Evolutionary conservation across 2,797 vertebrate species (phyloP), one percentile per base, ranked within the genome.

Genomic region (Naso thynnoides): DNA sequence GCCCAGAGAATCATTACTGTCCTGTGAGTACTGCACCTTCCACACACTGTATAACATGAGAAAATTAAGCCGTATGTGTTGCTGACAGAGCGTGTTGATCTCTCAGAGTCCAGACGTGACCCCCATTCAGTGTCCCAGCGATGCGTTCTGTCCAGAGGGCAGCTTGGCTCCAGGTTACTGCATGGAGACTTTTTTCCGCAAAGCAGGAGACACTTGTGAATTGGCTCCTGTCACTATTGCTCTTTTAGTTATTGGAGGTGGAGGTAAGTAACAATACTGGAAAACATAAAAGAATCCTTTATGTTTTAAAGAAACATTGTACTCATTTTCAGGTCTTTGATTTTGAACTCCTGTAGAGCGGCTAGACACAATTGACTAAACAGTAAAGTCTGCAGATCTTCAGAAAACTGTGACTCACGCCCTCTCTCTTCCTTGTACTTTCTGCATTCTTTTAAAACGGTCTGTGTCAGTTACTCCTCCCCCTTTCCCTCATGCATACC

Each of bases 1-100:
- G 96, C 78, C 96, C 96, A n/a, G 93, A 96, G 76, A 93, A 94
- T 45, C 93, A 97, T 91, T 98, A 97, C 93, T 98, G 96, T 65
- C 96, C 96, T 3, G 96, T 97, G 90, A 96, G 96, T 90, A 6
- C 38, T 3, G 18, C 44, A 10, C 27, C 55, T 7, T 26, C 7
- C 53, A 18, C 23, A 15, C 23, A 21, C 23, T 18, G 42, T 4
- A 13, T 19, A 11, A 36, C 16, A 21, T 8, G 18, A 66, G 8
- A 38, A 53, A 47, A 57, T 24, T 0, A 64, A 47, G 15, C 21
- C 24, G 24, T 52, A 6, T n/a, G 47, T 81, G n/a, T 63, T 36
- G 8, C 4, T 85, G 47, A 86, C 18, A 26, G 13, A 36, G 55
- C 14, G 3, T 59, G 27, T 80, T 67, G 19, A 76, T 60, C 38